Evolutionary conservation across 2,888 invertebrate species (phyloP).

Genomic region (Aleiodes leptofemur): DNA sequence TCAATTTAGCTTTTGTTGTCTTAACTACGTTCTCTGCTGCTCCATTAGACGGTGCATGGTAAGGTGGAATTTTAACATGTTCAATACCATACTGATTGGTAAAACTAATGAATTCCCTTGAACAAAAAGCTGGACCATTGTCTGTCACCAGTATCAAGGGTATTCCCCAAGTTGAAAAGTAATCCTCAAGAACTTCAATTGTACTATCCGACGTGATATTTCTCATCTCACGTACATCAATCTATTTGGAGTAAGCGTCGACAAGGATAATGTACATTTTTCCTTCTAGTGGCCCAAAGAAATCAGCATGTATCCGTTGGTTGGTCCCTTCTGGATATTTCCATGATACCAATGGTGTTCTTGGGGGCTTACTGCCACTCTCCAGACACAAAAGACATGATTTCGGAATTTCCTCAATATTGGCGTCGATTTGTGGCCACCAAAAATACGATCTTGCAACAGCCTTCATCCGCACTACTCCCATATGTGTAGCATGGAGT

Average conservation of each 20-base stretch:
- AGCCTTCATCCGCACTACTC: conserved; percentile 46
- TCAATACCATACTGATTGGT: conserved; percentile 33
- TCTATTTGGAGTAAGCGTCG: conserved; percentile 56
- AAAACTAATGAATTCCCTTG: conserved; percentile 42
- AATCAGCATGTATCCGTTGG: conserved; percentile 39
- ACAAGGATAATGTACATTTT: conserved; percentile 50
- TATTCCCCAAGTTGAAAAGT: conserved; percentile 46
- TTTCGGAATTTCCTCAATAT: conserved; percentile 48
- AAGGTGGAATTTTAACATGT: conserved; percentile 42
- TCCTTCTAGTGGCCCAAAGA: conserved; percentile 45
- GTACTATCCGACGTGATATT: conserved; percentile 45
- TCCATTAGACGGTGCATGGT: conserved; percentile 50
- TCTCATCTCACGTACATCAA: conserved; percentile 47
- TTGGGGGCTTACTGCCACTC: conserved; percentile 36
- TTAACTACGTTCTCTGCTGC: conserved; percentile 27
- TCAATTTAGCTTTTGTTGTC: conserved; percentile 42
- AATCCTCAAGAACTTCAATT: conserved; percentile 41
- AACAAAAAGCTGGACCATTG: conserved; percentile 46
- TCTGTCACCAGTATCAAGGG: conserved; percentile 40
- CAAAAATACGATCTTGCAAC: conserved; percentile 49
- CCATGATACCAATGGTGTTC: conserved; percentile 27
- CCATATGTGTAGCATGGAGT: conserved; percentile 48
- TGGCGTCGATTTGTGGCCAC: conserved; percentile 47
- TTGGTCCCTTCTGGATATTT: conserved; percentile 37
- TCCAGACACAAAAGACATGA: conserved; percentile 55